Evolutionary conservation across 2,113 vertebrate species (phyloP).

Genomic region (Hoplias malabaricus): DNA sequence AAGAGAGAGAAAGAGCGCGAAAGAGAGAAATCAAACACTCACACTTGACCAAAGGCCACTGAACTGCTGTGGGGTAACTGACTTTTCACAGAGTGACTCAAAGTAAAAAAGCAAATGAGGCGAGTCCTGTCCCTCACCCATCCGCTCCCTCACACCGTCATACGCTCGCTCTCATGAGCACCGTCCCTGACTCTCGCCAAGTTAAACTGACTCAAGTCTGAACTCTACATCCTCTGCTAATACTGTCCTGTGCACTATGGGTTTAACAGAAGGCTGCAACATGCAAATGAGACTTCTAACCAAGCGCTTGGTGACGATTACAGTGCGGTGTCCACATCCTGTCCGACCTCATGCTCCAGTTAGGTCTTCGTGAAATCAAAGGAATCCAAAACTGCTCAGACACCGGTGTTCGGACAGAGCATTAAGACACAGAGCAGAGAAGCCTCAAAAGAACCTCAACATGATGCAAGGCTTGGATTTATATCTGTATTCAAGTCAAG

Average conservation of each 20-base stretch:
- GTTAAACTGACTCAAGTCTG: background rate
- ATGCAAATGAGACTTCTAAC: background rate
- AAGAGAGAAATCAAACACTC: slow-evolving; percentile 65
- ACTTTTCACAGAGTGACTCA: slow-evolving; percentile 66
- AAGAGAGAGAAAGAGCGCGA: slow-evolving; percentile 74
- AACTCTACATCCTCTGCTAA: background rate
- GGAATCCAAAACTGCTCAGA: no score
- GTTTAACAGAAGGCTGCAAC: background rate
- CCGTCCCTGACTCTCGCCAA: background rate
- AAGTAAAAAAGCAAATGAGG: slow-evolving; percentile 44
- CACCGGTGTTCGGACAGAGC: no score
- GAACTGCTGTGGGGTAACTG: slow-evolving; percentile 63
- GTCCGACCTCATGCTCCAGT: background rate
- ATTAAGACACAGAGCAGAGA: no score
- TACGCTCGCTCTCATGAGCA: background rate
- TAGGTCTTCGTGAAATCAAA: no score
- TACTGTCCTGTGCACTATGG: background rate
- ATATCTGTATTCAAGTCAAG: no score
- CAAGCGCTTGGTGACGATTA: background rate
- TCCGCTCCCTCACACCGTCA: background rate
- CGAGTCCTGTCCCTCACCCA: slow-evolving; percentile 40
- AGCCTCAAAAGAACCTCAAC: no score
- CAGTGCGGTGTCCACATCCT: background rate
- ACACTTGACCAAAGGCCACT: slow-evolving; percentile 55
- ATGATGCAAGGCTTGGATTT: no score